Percentiles rank a stretch among this genome's conserved stretches.
Conservation (phyloP, 2,888 invertebrate species). For the Rhagonycha fulva region DNA sequence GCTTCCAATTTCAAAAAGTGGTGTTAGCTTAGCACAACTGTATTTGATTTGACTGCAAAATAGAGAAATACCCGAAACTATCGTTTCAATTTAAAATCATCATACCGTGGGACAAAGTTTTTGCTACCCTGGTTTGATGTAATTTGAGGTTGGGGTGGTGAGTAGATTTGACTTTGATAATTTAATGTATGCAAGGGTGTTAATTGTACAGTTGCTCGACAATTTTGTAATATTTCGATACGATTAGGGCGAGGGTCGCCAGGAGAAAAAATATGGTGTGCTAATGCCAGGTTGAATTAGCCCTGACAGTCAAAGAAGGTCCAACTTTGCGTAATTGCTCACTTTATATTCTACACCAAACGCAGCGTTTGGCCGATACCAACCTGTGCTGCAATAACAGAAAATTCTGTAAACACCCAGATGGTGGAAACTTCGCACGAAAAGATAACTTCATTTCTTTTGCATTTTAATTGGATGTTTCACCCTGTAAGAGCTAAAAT, state of each 20-base stretch:
- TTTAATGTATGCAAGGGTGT: neutral
- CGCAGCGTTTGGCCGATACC: neutral
- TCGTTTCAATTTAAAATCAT: neutral
- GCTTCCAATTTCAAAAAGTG: neutral
- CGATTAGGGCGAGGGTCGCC: neutral
- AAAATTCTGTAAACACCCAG: neutral
- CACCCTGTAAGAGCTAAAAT: neutral
- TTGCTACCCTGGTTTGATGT: neutral
- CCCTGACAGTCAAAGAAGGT: neutral
- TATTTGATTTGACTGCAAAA: neutral
- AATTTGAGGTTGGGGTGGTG: neutral
- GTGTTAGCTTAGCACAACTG: neutral
- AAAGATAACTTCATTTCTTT: neutral
- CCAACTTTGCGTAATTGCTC: neutral
- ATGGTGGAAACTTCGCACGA: no score
- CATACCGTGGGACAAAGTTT: neutral
- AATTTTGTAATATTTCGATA: neutral
- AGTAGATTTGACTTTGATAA: neutral
- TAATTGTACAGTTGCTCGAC: neutral
- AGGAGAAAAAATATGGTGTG: neutral
- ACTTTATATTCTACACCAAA: neutral
- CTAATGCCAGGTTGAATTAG: neutral
- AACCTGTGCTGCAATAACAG: neutral
- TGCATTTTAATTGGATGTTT: neutral
- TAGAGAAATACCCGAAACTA: neutral